Evolutionary conservation across 2,797 vertebrate genomes (phyloP).

Genomic region (Amblyopsis hoosieri): DNA sequence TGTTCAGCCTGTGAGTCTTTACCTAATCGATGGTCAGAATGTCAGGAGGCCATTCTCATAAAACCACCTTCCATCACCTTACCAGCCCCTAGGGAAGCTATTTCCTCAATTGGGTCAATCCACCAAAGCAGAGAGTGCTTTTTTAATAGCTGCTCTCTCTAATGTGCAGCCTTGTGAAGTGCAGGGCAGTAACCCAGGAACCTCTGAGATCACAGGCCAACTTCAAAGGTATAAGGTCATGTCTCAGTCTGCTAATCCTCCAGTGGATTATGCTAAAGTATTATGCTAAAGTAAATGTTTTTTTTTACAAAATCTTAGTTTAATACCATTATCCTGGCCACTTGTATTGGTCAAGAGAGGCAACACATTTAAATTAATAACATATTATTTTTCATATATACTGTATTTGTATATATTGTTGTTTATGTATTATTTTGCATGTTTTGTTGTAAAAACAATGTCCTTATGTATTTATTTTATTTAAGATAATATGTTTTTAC

Average conservation of each 20-base stretch:
- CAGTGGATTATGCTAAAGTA: conserved; percentile 18
- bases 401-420: no score
- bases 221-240: conserved; percentile 60
- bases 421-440: no score
- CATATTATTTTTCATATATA: no score
- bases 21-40: conserved; percentile 29
- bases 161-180: conserved; percentile 47
- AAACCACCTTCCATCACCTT: conserved; percentile 42
- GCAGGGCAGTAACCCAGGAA: conserved; percentile 14
- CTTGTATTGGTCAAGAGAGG: background rate
- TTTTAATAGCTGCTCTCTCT: conserved; percentile 37
- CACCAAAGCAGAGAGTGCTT: conserved; percentile 47
- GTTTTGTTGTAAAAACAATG: no score
- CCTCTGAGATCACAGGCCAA: conserved; percentile 34
- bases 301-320: no score
- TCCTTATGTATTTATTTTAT: no score
- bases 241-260: conserved; percentile 51
- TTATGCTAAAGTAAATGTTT: conserved; percentile 18
- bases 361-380: no score
- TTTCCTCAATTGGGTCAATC: conserved; percentile 48
- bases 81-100: conserved; percentile 39
- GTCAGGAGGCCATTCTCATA: conserved; percentile 35
- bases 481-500: no score
- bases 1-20: background rate
- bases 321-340: no score